A percentile compares a stretch with the other conserved stretches of the same genome.
These are phyloP conservation scores for Helicoverpa zea DNA, from an alignment of 1,140 invertebrate genomes.

Conservation along the genomic window DNA sequence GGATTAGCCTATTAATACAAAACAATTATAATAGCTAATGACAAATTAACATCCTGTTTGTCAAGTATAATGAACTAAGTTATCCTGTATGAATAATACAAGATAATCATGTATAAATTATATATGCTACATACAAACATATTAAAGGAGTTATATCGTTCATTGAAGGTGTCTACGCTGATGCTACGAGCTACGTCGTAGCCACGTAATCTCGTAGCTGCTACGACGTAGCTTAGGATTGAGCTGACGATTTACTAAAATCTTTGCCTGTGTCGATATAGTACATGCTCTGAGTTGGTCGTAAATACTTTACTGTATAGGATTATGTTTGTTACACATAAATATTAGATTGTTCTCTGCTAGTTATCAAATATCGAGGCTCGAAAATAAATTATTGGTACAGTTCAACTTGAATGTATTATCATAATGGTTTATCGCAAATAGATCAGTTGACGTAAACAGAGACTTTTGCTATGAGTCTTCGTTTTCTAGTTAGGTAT, in stretches of 20 bases:
- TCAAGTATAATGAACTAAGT: neutral
- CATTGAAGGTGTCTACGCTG: neutral
- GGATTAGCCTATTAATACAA: neutral
- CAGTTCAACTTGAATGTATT: too few species aligned
- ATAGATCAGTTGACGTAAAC: too few species aligned
- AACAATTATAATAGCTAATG: neutral
- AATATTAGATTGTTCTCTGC: too few species aligned
- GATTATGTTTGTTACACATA: neutral
- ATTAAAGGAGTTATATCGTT: neutral
- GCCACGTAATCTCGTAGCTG: constrained; percentile 15
- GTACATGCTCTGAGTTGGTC: neutral
- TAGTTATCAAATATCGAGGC: too few species aligned
- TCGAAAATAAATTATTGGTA: too few species aligned
- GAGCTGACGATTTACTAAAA: constrained; percentile 21
- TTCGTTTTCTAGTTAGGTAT: too few species aligned
- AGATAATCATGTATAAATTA: too few species aligned
- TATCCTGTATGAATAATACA: neutral
- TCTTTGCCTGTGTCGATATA: neutral
- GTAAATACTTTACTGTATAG: neutral
- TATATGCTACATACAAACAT: too few species aligned
- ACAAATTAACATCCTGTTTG: neutral
- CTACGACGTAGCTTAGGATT: constrained; percentile 2
- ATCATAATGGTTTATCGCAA: too few species aligned
- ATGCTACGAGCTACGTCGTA: constrained; percentile 21
- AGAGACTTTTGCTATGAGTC: too few species aligned